Evolutionary conservation across 2,797 vertebrate species (phyloP), one percentile per base, ranked within the genome.

Genomic region (Trichosurus vulpecula): DNA sequence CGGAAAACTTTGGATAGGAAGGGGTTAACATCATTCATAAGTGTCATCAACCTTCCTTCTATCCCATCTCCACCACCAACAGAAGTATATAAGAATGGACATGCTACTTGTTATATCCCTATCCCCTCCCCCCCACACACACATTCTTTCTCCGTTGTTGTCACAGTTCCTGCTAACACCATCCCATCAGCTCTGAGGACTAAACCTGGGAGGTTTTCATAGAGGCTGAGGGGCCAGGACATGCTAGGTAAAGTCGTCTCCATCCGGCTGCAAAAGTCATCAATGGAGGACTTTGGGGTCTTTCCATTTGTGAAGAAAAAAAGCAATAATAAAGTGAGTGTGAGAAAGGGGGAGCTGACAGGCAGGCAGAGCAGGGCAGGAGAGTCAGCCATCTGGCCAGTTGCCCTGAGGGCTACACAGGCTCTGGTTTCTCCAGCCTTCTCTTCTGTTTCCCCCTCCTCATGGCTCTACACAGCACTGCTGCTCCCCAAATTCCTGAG

Each of bases 221-320:
- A 47, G 74, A 81, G 41, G 74, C 74, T 47, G 25, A 87, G 19
- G 74, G 41, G 22, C 25, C 25, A 47, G 90, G 29, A 6, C 53
- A 25, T 81, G 57, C 52, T 47, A 53, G 91, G 55, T 16, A 81
- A 91, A 27, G 19, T 27, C n/a, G 27, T 55, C 29, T 95, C 53
- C 54, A 25, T 96, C 90, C 31, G 90, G 16, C 95, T 96, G 93
- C 91, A 93, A 93, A 96, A 93, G 11, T 52, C 52, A 92, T 92
- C 90, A 14, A 0, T 9, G 57, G 53, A 53, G 92, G 41, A 53
- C 5, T 0, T 31, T 90, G 55, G 52, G 54, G 91, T 61, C 54
- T 89, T 87, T 58, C 25, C 29, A 29, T 2, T 61, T 54, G 57
- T 90, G 52, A 58, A 93, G 74, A 89, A 92, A 54, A 52, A 47